Percentiles rank a stretch among this genome's conserved stretches.
phyloP scores from a whole-genome alignment of 2,888 invertebrate genomes.

The Erpobdella octoculata region DNA sequence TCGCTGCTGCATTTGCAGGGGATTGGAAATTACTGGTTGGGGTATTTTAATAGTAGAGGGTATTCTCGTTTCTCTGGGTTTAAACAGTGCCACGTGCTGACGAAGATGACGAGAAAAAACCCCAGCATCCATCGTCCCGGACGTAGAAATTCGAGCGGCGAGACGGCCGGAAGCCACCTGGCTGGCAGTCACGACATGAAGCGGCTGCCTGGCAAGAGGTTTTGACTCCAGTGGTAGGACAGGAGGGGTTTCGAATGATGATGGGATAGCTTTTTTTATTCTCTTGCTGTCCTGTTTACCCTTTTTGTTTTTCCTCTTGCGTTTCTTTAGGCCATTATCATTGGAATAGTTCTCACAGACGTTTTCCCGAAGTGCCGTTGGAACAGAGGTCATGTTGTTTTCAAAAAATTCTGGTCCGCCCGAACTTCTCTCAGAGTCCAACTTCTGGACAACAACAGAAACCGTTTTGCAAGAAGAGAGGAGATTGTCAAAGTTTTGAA shows the following conservation, averaged over 20 bases:
- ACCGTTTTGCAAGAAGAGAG: conserved; percentile 17
- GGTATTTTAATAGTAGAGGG: not conserved
- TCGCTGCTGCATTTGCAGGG: not conserved
- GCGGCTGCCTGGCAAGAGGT: not conserved
- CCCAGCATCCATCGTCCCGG: not conserved
- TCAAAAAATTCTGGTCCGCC: not conserved
- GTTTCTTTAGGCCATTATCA: conserved; percentile 6
- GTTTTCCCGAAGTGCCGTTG: not conserved
- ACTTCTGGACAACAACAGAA: conserved; percentile 28
- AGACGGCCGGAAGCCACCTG: not conserved
- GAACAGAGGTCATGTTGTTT: not conserved
- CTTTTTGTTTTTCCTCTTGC: conserved; percentile 7
- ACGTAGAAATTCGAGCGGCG: not conserved
- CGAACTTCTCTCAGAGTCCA: not conserved
- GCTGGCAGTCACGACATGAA: not conserved
- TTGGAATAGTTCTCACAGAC: not conserved
- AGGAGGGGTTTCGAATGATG: too few relatives aligned
- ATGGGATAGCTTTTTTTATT: not conserved
- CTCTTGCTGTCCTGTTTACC: conserved; percentile 5
- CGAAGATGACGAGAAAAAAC: not conserved
- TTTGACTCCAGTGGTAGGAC: not conserved
- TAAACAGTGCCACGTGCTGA: not conserved
- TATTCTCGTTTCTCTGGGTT: conserved; percentile 6
- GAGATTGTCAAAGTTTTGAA: not conserved
- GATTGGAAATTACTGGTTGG: not conserved